Evolutionary conservation across 2,113 vertebrate genomes (phyloP).

Genomic region (Eptesicus fuscus): DNA sequence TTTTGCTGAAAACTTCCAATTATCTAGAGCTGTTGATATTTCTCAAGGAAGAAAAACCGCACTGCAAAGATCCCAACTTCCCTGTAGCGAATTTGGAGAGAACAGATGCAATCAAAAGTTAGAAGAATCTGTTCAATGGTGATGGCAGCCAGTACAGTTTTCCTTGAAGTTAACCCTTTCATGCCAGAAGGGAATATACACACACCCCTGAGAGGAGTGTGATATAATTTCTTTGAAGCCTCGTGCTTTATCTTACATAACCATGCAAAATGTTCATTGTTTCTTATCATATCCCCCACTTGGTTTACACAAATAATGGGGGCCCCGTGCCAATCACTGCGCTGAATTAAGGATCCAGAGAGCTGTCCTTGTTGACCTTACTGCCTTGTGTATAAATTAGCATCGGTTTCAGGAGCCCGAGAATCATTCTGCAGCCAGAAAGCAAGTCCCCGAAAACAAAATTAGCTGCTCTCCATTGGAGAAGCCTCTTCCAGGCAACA

Average conservation of each 20-base stretch:
- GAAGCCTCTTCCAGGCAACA: neutral
- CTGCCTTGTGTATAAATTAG: neutral
- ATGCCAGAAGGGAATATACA: neutral
- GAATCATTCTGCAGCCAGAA: neutral
- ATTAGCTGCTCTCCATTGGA: neutral
- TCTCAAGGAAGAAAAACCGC: neutral
- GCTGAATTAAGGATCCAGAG: neutral
- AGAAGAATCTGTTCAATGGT: neutral
- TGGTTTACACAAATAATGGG: neutral
- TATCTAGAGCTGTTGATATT: neutral
- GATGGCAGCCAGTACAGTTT: neutral
- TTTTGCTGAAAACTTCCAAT: neutral
- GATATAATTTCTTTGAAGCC: neutral
- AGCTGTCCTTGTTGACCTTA: neutral
- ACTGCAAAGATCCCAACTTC: neutral
- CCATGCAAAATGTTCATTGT: neutral
- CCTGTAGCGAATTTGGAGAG: neutral
- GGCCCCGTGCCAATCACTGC: fast-evolving
- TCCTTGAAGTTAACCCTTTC: neutral
- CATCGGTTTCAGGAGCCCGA: neutral
- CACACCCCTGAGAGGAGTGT: neutral
- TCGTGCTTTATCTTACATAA: neutral
- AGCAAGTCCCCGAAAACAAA: neutral
- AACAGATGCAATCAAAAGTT: no score
- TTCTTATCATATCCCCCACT: no score